phyloP scores from a whole-genome alignment of 2,113 vertebrate species.

The Leucoraja erinaceus region DNA sequence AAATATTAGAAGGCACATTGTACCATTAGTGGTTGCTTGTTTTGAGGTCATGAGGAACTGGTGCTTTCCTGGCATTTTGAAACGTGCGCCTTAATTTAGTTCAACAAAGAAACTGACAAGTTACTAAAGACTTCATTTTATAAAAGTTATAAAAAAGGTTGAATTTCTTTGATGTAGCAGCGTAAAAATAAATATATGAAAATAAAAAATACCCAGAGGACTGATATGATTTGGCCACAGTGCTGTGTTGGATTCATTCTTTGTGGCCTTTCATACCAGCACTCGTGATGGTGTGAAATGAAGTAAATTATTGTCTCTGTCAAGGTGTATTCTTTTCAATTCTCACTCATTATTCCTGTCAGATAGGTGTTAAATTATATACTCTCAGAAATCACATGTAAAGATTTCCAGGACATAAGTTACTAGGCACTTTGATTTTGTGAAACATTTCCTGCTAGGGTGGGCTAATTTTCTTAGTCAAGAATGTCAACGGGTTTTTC shows the following conservation, averaged over 20 bases:
- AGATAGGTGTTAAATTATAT: conserved; percentile 65
- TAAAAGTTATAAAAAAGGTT: background rate
- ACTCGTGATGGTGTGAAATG: conserved; percentile 54
- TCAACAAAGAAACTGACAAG: no score
- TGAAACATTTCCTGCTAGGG: conserved; percentile 53
- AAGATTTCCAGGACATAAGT: conserved; percentile 58
- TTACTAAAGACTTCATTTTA: conserved; percentile 31
- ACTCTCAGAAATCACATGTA: conserved; percentile 55
- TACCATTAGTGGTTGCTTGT: background rate
- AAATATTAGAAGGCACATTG: conserved; percentile 30
- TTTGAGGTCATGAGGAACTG: conserved; percentile 36
- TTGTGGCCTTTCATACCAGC: conserved; percentile 38
- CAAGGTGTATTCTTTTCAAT: conserved; percentile 64
- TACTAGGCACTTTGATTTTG: conserved; percentile 61
- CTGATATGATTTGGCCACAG: conserved; percentile 15
- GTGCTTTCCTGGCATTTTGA: conserved; percentile 20
- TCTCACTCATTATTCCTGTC: conserved; percentile 66
- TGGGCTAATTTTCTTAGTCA: conserved; percentile 57
- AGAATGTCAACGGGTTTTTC: conserved; percentile 52
- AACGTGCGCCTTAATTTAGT: no score
- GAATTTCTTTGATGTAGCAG: background rate
- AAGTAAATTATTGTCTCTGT: conserved; percentile 56
- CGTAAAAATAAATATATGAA: background rate
- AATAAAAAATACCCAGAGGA: conserved; percentile 21
- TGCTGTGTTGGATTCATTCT: background rate